Conservation (phyloP, 2,888 invertebrate species). For the Agonopterix subpropinquella region DNA sequence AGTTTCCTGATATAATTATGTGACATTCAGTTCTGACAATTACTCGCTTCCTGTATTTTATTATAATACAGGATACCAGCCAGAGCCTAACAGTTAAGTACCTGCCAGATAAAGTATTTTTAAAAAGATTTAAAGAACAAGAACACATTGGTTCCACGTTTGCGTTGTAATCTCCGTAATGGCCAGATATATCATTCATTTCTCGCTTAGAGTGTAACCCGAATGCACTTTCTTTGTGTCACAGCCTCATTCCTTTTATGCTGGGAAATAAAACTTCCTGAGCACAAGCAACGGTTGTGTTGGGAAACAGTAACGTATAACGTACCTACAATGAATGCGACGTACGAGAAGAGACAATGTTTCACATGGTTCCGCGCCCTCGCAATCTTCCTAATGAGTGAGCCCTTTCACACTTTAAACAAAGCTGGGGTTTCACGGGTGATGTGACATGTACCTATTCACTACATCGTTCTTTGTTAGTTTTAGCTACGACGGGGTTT, state of each 20-base stretch:
- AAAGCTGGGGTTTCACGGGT: conserved; percentile 69
- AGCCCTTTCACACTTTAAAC: conserved; percentile 70
- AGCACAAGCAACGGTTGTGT: conserved; percentile 35
- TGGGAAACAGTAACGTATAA: conserved; percentile 45
- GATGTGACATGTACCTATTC: conserved; percentile 58
- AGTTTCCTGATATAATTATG: conserved; percentile 2
- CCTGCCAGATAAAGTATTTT: not conserved
- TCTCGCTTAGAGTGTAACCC: conserved; percentile 40
- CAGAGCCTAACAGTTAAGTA: not conserved
- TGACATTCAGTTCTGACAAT: too few relatives aligned
- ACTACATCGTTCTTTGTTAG: conserved; percentile 49
- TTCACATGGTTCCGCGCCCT: conserved; percentile 53
- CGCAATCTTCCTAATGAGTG: conserved; percentile 76
- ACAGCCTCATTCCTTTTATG: conserved; percentile 49
- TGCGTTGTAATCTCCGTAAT: conserved; percentile 47
- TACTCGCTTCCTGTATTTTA: too few relatives aligned
- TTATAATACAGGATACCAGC: too few relatives aligned
- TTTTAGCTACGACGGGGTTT: conserved; percentile 41
- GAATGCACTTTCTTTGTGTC: conserved; percentile 56
- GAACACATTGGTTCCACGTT: conserved; percentile 1
- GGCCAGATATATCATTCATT: conserved; percentile 39
- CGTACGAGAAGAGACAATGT: conserved; percentile 51
- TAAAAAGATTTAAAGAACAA: not conserved
- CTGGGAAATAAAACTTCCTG: conserved; percentile 54
- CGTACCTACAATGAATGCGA: conserved; percentile 21